Percentiles rank a stretch among this genome's conserved stretches.
Conservation (phyloP, 2,113 vertebrate species). For the Festucalex cinctus region DNA sequence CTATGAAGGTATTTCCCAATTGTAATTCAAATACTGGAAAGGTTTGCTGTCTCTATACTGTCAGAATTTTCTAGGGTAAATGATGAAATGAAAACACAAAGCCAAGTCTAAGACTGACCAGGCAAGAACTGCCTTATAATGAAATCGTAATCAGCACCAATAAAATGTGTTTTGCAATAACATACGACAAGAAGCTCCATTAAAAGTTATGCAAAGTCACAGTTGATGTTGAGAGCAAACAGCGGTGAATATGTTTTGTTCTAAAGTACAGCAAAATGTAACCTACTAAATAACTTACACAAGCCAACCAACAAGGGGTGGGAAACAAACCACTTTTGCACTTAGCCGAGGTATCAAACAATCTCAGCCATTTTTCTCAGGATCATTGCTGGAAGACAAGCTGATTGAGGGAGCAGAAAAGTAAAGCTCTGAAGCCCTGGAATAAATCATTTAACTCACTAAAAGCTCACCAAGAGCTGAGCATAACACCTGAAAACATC, state of each 20-base stretch:
- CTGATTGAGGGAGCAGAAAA: slow-evolving; percentile 24
- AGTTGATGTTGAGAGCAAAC: neutral
- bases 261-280: neutral
- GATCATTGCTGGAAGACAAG: slow-evolving; percentile 28
- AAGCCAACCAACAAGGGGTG: neutral
- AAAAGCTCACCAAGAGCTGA: slow-evolving; percentile 56
- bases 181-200: too few relatives aligned
- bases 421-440: slow-evolving; percentile 41
- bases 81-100: neutral
- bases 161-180: neutral
- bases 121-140: neutral
- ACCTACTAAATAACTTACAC: neutral
- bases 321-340: neutral
- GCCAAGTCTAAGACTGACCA: too few relatives aligned
- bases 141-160: neutral
- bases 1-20: neutral
- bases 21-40: neutral
- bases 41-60: neutral
- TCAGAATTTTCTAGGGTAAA: neutral
- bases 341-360: neutral
- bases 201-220: neutral
- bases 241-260: neutral
- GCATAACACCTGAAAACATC: slow-evolving; percentile 66
- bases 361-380: slow-evolving; percentile 10
- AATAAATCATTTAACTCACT: slow-evolving; percentile 58